Evolutionary conservation across 2,113 vertebrate species (phyloP).

Genomic region (Marcusenius ussheri): DNA sequence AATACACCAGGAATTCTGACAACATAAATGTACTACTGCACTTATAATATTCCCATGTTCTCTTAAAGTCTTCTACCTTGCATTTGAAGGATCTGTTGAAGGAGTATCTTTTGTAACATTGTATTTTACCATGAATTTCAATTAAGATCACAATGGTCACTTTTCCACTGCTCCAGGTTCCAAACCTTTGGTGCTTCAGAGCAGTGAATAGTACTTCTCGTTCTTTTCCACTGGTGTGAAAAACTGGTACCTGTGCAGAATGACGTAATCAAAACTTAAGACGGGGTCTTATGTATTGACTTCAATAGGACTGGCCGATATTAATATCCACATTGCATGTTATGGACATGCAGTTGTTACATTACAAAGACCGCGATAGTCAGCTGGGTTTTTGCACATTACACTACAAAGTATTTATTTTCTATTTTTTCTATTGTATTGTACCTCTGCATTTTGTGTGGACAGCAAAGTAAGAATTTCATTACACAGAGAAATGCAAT

Average conservation of each 20-base stretch:
- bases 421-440: too few relatives aligned
- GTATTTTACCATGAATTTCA: not conserved
- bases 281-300: not conserved
- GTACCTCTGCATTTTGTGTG: too few relatives aligned
- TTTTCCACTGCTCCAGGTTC: not conserved
- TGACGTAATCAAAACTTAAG: not conserved
- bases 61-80: not conserved
- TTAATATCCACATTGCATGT: not conserved
- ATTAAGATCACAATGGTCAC: not conserved
- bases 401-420: too few relatives aligned
- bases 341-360: not conserved
- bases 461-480: too few relatives aligned
- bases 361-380: too few relatives aligned
- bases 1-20: not conserved
- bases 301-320: not conserved
- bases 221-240: not conserved
- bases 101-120: not conserved
- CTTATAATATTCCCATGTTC: not conserved
- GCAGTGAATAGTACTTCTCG: not conserved
- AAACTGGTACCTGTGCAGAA: not conserved
- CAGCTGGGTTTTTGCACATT: too few relatives aligned
- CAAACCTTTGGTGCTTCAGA: not conserved
- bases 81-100: not conserved
- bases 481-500: too few relatives aligned
- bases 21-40: not conserved